These are phyloP conservation scores for Lutjanus campechanus DNA, from an alignment of 2,797 vertebrate genomes.

Conservation along the genomic window DNA sequence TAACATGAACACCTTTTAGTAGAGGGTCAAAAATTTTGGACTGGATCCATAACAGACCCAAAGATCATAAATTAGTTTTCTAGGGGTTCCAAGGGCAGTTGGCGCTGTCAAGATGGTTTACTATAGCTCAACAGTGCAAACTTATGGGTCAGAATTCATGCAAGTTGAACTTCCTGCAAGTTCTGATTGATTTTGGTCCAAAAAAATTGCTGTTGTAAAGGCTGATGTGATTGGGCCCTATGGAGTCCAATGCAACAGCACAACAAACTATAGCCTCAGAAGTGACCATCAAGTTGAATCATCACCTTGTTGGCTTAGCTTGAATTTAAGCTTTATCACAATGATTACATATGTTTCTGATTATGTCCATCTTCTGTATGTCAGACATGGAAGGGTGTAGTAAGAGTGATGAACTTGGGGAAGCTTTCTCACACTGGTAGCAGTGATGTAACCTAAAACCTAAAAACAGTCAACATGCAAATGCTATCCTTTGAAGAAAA, in stretches of 20 bases:
- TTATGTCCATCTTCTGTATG: conserved; percentile 43
- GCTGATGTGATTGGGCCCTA: neutral
- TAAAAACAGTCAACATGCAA: conserved; percentile 55
- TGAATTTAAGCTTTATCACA: conserved; percentile 8
- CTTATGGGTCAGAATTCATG: neutral
- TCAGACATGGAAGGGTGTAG: conserved; percentile 11
- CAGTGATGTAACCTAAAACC: conserved; percentile 48
- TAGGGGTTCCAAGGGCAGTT: neutral
- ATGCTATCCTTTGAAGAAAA: conserved; percentile 45
- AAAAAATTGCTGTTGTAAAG: neutral
- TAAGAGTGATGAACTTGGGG: conserved; percentile 9
- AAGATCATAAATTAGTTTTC: neutral
- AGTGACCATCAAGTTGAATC: neutral
- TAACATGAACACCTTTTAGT: conserved; percentile 11
- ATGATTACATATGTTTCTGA: conserved; percentile 25
- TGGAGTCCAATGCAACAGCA: neutral
- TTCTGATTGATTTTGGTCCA: too few species aligned
- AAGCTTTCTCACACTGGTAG: conserved; percentile 44
- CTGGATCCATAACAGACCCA: neutral
- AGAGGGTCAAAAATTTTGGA: neutral
- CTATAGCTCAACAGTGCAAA: neutral
- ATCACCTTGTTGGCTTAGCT: conserved; percentile 15
- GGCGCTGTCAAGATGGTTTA: neutral
- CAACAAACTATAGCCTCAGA: conserved; percentile 17
- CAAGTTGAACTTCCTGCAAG: neutral